phyloP scores from a whole-genome alignment of 2,888 invertebrate species.

The Callyntrura sp. region DNA sequence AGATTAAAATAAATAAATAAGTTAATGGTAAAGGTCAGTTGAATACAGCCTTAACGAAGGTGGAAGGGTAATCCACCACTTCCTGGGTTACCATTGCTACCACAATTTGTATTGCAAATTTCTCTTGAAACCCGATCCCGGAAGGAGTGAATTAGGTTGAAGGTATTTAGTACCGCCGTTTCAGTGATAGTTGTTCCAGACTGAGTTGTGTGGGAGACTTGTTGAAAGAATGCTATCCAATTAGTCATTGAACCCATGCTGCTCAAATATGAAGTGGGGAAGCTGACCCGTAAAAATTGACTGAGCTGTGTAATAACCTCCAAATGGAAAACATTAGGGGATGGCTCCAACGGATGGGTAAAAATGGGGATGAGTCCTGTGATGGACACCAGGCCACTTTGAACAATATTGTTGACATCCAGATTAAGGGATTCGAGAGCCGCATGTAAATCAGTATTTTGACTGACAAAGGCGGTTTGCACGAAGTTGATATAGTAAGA shows the following conservation, averaged over 20 bases:
- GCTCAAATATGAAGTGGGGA: background rate
- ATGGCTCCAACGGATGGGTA: conserved; percentile 16
- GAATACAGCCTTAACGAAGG: background rate
- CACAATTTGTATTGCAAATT: conserved; percentile 20
- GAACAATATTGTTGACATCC: background rate
- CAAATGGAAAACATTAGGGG: conserved; percentile 12
- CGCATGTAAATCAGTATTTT: background rate
- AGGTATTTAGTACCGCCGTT: background rate
- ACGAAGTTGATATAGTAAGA: conserved; percentile 16
- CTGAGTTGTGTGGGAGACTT: background rate
- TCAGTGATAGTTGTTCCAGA: background rate
- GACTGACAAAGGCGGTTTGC: background rate
- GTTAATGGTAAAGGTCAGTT: no score
- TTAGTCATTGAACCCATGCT: conserved; percentile 10
- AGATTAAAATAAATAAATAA: no score
- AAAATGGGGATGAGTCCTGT: background rate
- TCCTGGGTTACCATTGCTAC: background rate
- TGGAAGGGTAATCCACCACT: background rate
- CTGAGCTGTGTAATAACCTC: conserved; percentile 4
- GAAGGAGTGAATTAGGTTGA: conserved; percentile 4
- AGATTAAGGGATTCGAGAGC: conserved; percentile 5
- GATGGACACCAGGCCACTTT: background rate
- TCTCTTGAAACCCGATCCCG: background rate
- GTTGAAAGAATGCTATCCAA: conserved; percentile 13
- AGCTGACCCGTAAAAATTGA: background rate